A percentile compares a stretch with the other conserved stretches of the same genome.
These are phyloP conservation scores for Spialia ferax DNA, from an alignment of 2,888 invertebrate species.

Conservation along the genomic window DNA sequence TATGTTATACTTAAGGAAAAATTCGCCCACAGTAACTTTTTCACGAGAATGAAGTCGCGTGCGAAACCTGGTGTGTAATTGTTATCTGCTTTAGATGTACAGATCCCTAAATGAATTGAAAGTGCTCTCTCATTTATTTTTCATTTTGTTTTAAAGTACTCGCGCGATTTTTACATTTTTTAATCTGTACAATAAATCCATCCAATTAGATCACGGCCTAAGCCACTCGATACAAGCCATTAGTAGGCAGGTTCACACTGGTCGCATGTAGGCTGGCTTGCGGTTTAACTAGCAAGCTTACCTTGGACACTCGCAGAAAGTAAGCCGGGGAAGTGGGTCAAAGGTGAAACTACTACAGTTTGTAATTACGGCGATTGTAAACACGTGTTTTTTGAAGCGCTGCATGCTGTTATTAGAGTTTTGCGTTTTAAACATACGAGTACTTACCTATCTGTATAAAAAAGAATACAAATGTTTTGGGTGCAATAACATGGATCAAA, in stretches of 20 bases:
- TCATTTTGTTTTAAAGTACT: too few species aligned
- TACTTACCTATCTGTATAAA: too few species aligned
- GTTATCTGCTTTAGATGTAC: too few species aligned
- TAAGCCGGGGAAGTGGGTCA: slow-evolving; percentile 36
- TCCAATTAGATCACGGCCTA: neutral
- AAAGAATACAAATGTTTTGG: neutral
- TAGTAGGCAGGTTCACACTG: neutral
- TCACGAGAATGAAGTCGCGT: too few species aligned
- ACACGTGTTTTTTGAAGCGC: slow-evolving; percentile 31
- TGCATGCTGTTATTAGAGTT: slow-evolving; percentile 23
- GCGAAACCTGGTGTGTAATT: too few species aligned
- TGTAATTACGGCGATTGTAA: slow-evolving; percentile 37
- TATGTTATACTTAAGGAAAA: too few species aligned
- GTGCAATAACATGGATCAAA: too few species aligned
- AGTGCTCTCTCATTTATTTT: too few species aligned
- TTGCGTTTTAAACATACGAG: slow-evolving; percentile 11
- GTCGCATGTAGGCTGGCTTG: slow-evolving; percentile 17
- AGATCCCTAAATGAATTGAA: too few species aligned
- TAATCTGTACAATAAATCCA: neutral
- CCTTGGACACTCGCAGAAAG: slow-evolving; percentile 36
- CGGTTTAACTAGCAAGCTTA: slow-evolving; percentile 27
- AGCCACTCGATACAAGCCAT: neutral
- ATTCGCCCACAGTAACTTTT: too few species aligned
- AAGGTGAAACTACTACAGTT: slow-evolving; percentile 37
- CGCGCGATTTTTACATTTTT: too few species aligned